These are phyloP conservation scores for Acromyrmex heyeri DNA, from an alignment of 1,140 invertebrate genomes.

Conservation along the genomic window DNA sequence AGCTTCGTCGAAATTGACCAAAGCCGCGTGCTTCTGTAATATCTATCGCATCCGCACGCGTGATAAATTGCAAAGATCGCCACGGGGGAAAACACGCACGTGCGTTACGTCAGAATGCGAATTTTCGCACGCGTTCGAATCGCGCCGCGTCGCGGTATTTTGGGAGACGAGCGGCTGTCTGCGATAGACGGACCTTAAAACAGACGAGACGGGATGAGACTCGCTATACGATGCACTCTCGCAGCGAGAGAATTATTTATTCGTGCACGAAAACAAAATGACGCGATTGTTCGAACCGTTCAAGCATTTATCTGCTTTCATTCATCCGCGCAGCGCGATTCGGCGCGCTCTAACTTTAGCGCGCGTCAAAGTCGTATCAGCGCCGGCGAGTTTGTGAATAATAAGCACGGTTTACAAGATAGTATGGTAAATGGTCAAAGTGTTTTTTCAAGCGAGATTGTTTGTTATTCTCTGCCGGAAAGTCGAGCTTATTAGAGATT, in stretches of 20 bases:
- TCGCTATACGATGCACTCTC: not conserved
- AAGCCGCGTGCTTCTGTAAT: not conserved
- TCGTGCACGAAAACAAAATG: constrained; percentile 57
- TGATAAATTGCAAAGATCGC: not conserved
- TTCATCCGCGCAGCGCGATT: constrained; percentile 29
- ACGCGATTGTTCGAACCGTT: constrained; percentile 64
- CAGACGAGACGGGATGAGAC: constrained; percentile 44
- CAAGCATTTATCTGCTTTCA: constrained; percentile 57
- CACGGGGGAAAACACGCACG: constrained; percentile 19
- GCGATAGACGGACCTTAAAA: constrained; percentile 51
- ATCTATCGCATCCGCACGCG: not conserved
- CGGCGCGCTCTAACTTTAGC: constrained; percentile 41
- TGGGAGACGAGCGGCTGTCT: constrained; percentile 28
- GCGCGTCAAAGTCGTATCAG: constrained; percentile 7
- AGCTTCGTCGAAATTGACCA: not conserved
- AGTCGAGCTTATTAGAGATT: constrained; percentile 12
- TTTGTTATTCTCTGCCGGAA: constrained; percentile 32
- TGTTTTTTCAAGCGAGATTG: constrained; percentile 32
- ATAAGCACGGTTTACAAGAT: constrained; percentile 29
- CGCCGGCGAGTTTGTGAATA: constrained; percentile 11
- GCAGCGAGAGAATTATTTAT: constrained; percentile 56
- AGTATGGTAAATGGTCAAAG: constrained; percentile 7
- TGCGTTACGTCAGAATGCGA: constrained; percentile 46
- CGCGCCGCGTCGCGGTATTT: constrained; percentile 39
- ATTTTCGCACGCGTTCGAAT: constrained; percentile 27